A percentile compares a stretch with the other conserved stretches of the same genome.
These are phyloP conservation scores for Galago senegalensis DNA, from an alignment of 2,797 vertebrate genomes.

Conservation along the genomic window DNA sequence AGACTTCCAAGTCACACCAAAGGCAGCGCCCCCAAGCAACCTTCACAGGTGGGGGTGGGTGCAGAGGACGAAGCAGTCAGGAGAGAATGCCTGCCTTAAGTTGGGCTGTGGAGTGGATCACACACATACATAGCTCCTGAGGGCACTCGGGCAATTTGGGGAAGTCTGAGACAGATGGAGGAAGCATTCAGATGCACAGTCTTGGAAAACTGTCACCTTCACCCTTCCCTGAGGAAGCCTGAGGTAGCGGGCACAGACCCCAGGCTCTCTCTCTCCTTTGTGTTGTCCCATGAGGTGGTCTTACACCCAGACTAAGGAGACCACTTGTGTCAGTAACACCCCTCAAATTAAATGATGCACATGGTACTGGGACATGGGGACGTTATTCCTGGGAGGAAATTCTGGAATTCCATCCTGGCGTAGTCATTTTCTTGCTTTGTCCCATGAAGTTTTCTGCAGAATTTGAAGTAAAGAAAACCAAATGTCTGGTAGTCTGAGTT, in stretches of 20 bases:
- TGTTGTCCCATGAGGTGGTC: accelerated
- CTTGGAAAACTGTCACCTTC: background rate
- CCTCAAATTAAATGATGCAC: background rate
- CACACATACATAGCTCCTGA: background rate
- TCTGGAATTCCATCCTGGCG: background rate
- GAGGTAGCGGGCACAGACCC: background rate
- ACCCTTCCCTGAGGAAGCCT: background rate
- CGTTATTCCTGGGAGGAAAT: background rate
- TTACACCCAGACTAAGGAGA: background rate
- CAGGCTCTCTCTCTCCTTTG: background rate
- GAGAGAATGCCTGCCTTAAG: background rate
- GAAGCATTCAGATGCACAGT: background rate
- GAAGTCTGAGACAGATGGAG: background rate
- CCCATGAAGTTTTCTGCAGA: background rate
- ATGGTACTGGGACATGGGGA: background rate
- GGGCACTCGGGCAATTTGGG: background rate
- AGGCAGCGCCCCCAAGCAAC: background rate
- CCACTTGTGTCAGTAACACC: background rate
- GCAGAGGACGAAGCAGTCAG: accelerated
- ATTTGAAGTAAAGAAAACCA: background rate
- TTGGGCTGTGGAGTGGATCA: no score
- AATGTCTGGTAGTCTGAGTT: background rate
- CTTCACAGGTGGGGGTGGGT: background rate
- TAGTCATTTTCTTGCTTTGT: background rate
- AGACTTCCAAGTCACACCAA: background rate